Evolutionary conservation across 2,888 invertebrate genomes (phyloP).

Genomic region (Nomada fabriciana): DNA sequence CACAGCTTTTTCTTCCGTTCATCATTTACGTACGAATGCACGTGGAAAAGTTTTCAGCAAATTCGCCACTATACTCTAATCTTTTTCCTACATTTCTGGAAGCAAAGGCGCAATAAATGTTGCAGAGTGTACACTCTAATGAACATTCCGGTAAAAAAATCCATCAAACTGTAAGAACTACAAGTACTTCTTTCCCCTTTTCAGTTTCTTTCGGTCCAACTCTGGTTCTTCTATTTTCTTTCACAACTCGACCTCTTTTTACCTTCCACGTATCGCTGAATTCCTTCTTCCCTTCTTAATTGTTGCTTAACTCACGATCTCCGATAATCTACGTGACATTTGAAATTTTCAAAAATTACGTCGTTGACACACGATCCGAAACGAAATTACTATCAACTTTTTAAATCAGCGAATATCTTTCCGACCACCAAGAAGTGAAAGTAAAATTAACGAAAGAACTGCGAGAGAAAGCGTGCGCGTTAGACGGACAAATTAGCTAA

Average conservation of each 20-base stretch:
- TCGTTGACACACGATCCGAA: too few relatives aligned
- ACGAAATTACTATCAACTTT: too few relatives aligned
- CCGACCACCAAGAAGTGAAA: too few relatives aligned
- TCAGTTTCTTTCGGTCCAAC: not conserved
- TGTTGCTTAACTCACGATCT: too few relatives aligned
- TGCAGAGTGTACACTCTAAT: not conserved
- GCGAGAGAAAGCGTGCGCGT: too few relatives aligned
- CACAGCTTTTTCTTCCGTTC: not conserved
- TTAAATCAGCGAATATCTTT: too few relatives aligned
- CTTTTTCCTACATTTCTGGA: conserved; percentile 5
- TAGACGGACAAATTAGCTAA: not conserved
- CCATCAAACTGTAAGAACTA: not conserved
- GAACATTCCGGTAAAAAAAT: conserved; percentile 2
- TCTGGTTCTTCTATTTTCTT: not conserved
- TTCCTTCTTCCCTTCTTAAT: not conserved
- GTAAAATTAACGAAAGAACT: too few relatives aligned
- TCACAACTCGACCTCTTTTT: not conserved
- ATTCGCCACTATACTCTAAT: not conserved
- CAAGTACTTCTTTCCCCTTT: not conserved
- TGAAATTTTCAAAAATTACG: too few relatives aligned
- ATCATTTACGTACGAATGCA: not conserved
- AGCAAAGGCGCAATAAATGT: not conserved
- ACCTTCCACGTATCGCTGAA: not conserved
- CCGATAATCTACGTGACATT: too few relatives aligned
- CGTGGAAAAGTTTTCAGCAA: not conserved